Evolutionary conservation across 2,113 vertebrate genomes (phyloP).

Genomic region (Bufo gargarizans): DNA sequence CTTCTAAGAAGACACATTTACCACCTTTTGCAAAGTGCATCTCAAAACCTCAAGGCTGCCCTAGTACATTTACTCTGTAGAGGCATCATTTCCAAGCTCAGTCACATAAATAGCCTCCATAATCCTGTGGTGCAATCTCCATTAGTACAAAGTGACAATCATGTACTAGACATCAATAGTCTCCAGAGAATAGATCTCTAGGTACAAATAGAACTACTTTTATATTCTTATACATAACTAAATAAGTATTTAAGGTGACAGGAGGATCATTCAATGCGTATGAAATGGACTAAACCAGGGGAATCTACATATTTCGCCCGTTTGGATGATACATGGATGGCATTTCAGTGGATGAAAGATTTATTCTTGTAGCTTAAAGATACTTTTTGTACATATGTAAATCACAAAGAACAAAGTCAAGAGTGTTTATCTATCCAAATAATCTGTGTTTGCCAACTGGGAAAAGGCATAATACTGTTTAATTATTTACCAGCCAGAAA

Average conservation of each 20-base stretch:
- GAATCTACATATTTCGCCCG: constrained; percentile 37
- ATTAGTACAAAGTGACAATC: constrained; percentile 5
- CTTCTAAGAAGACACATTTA: neutral
- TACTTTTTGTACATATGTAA: constrained; percentile 42
- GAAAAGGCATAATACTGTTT: constrained; percentile 49
- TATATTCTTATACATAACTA: neutral
- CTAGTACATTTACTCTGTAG: neutral
- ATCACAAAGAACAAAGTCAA: constrained; percentile 18
- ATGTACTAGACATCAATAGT: neutral
- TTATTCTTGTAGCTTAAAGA: constrained; percentile 23
- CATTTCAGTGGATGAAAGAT: constrained; percentile 10
- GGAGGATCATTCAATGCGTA: constrained; percentile 7
- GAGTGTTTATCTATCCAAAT: constrained; percentile 46
- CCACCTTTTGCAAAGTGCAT: neutral
- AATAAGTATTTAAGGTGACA: constrained; percentile 11
- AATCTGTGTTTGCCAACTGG: constrained; percentile 38
- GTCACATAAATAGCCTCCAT: neutral
- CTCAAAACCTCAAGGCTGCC: neutral
- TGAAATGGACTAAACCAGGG: neutral
- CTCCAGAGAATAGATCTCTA: constrained; percentile 17
- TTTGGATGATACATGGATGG: constrained; percentile 5
- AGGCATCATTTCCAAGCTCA: neutral
- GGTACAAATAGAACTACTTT: constrained; percentile 27
- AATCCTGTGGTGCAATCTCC: neutral
- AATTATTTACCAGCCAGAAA: constrained; percentile 55